Evolutionary conservation across 2,113 vertebrate species (phyloP).

Genomic region (Bos javanicus): DNA sequence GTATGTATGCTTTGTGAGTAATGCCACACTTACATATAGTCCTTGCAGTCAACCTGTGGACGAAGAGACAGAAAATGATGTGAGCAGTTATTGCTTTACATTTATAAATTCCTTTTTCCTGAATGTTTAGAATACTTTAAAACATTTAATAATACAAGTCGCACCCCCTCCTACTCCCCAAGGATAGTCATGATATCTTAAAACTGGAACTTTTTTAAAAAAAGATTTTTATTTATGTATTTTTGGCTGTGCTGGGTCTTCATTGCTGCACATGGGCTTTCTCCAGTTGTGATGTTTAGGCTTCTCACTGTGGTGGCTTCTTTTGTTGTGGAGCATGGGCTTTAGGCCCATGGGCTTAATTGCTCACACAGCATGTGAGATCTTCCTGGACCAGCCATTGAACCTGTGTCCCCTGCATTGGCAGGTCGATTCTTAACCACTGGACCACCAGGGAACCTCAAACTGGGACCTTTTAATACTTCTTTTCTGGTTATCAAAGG

Average conservation of each 20-base stretch:
- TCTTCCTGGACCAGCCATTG: not conserved
- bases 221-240: not conserved
- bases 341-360: not conserved
- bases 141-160: not conserved
- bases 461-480: not conserved
- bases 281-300: not conserved
- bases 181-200: not conserved
- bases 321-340: not conserved
- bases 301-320: not conserved
- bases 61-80: not conserved
- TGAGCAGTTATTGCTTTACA: not conserved
- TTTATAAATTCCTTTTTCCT: conserved; percentile 4
- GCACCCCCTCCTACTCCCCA: not conserved
- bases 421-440: not conserved
- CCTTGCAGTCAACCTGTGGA: not conserved
- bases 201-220: not conserved
- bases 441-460: not conserved
- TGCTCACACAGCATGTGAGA: not conserved
- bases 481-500: not conserved
- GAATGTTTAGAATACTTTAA: not conserved
- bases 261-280: not conserved
- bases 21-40: not conserved
- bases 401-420: not conserved
- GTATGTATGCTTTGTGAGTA: not conserved
- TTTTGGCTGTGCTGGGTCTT: not conserved